Evolutionary conservation across 2,797 vertebrate species (phyloP).

Genomic region (Margarornis squamiger): DNA sequence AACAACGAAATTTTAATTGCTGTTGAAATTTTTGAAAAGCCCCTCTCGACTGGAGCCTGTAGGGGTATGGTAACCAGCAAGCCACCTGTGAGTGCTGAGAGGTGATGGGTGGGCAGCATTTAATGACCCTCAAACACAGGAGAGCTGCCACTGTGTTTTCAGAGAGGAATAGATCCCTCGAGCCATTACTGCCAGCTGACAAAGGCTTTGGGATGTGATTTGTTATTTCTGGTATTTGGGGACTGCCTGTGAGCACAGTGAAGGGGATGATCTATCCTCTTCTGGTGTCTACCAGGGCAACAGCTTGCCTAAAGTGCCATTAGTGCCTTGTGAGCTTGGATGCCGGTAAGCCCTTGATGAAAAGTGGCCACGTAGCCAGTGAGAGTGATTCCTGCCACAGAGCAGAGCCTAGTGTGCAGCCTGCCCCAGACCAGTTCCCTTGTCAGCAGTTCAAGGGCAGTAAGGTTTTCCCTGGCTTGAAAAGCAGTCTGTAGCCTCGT

Average conservation of each 20-base stretch:
- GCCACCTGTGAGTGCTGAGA: not conserved
- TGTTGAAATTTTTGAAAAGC: not conserved
- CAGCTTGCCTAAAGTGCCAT: not conserved
- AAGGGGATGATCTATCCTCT: not conserved
- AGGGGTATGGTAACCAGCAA: not conserved
- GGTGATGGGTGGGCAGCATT: not conserved
- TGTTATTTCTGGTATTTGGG: not conserved
- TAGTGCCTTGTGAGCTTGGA: not conserved
- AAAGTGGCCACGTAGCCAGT: fast-evolving
- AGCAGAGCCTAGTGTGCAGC: not conserved
- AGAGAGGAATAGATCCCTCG: not conserved
- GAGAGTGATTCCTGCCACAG: not conserved
- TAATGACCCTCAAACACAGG: not conserved
- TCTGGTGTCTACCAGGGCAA: not conserved
- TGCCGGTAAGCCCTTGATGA: not conserved
- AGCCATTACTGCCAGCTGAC: not conserved
- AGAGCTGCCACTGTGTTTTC: not conserved
- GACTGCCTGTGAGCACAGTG: not conserved
- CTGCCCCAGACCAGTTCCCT: not conserved
- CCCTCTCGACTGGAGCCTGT: not conserved
- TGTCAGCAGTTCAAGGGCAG: not conserved
- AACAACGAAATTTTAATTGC: not conserved
- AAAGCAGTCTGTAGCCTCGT: not conserved
- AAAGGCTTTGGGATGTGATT: not conserved
- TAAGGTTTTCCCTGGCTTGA: not conserved